Conservation (phyloP, 2,888 invertebrate species). For the Ectropis crepuscularia region DNA sequence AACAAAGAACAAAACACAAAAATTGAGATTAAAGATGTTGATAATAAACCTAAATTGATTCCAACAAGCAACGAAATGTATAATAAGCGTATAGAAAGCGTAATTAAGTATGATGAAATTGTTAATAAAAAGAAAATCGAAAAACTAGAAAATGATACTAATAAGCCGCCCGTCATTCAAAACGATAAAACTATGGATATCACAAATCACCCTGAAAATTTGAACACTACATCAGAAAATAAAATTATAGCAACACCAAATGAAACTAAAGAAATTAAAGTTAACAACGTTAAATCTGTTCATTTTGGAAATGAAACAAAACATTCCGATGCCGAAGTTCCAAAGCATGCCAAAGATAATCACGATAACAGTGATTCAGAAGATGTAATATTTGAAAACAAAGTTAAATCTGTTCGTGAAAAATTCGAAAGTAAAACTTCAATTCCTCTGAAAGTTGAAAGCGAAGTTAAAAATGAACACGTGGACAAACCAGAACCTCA, state of each 20-base stretch:
- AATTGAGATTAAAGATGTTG: background rate
- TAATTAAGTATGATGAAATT: slow-evolving; percentile 4
- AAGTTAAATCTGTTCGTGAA: slow-evolving; percentile 8
- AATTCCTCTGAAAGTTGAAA: background rate
- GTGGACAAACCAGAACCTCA: background rate
- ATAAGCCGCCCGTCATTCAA: background rate
- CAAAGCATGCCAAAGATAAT: background rate
- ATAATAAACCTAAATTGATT: background rate
- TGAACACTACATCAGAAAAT: background rate
- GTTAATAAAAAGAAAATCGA: slow-evolving; percentile 7
- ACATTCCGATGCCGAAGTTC: background rate
- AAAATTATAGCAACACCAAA: background rate
- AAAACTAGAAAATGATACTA: background rate
- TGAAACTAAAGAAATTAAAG: background rate
- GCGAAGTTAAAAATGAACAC: background rate
- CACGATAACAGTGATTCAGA: slow-evolving; percentile 1
- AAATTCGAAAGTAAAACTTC: slow-evolving; percentile 8
- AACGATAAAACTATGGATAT: background rate
- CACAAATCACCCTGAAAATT: background rate
- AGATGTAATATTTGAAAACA: slow-evolving; percentile 10
- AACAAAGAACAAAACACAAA: background rate
- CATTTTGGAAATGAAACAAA: background rate
- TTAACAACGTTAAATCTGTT: background rate
- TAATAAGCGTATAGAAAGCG: background rate
- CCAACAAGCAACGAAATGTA: background rate